Evolutionary conservation across 2,888 invertebrate genomes (phyloP), one percentile per base, ranked within the genome.

Genomic region (Willowsia nigromaculata): DNA sequence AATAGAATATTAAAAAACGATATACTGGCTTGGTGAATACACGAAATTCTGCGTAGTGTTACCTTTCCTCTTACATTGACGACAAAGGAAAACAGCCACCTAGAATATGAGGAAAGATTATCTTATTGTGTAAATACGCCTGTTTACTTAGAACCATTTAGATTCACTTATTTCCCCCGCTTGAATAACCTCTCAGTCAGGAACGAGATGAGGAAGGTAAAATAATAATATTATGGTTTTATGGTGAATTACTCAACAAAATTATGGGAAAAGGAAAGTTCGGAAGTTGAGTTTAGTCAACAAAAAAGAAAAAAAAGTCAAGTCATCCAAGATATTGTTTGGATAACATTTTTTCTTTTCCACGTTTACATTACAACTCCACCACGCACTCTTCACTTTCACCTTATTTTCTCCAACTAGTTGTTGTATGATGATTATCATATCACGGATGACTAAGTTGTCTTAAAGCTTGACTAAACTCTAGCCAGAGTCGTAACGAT

Each of bases 401-500:
- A 83, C 53, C 40, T 82, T 65, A 6, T 59, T 7, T n/a, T n/a
- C n/a, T n/a, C n/a, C n/a, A 50, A 13, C 18, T 59, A 25, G 25
- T 81, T 81, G 25, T 27, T 59, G 33, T 43, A 18, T 6, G 22
- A 68, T 71, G 43, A 85, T 85, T 76, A 81, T 87, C 74, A 88
- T 85, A 78, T 81, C 88, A 88, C 88, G 88, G 88, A 88, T 88
- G 88, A 88, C 82, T 85, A 85, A 85, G 40, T 82, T 88, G 81
- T 50, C 85, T 85, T 85, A 62, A 71, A 56, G 65, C 71, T 86
- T 53, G 40, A 86, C 78, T 65, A 65, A 18, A 59, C 71, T 84
- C 71, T 30, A 84, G 18, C n/a, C 22, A 22, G 27, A n/a, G 9
- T 30, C 33, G 33, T 18, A 65, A 30, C 47, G 43, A 68, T 59